A percentile compares a stretch with the other conserved stretches of the same genome.
Evolutionary conservation across 2,888 invertebrate species (phyloP).

Genomic region (Caenorhabditis panamensis): DNA sequence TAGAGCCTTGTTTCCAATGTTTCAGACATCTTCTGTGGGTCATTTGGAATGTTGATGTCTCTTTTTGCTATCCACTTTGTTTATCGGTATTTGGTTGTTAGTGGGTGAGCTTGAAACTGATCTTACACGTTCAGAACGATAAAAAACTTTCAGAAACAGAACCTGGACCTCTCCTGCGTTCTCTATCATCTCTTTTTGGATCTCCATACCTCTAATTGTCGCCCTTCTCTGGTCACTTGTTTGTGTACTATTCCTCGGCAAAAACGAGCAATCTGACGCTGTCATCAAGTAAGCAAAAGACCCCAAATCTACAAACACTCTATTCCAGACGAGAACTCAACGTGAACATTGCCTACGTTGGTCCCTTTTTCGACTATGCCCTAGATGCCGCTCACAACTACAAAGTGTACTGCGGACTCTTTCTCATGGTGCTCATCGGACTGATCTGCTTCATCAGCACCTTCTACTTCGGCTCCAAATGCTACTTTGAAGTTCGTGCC

Average conservation of each 20-base stretch:
- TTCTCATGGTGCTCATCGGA: conserved; percentile 13
- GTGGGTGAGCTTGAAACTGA: conserved; percentile 9
- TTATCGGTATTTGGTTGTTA: conserved; percentile 6
- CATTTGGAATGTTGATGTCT: conserved; percentile 13
- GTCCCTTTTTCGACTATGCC: conserved; percentile 1
- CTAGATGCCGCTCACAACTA: background rate
- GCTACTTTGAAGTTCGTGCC: conserved; percentile 12
- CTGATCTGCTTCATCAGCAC: conserved; percentile 7
- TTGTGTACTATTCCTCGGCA: background rate
- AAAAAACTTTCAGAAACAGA: background rate
- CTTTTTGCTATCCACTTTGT: conserved; percentile 9
- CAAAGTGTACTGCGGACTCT: background rate
- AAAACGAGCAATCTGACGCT: background rate
- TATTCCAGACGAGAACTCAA: background rate
- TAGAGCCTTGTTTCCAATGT: background rate
- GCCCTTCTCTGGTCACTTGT: background rate
- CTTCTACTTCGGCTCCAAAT: conserved; percentile 1
- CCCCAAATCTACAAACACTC: background rate
- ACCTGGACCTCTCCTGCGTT: background rate
- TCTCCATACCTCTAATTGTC: background rate
- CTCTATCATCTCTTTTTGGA: background rate
- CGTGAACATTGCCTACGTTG: background rate
- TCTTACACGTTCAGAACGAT: background rate
- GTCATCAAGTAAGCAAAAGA: background rate
- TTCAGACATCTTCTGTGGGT: conserved; percentile 16